Evolutionary conservation across 2,113 vertebrate genomes (phyloP).

Genomic region (Chinchilla lanigera): DNA sequence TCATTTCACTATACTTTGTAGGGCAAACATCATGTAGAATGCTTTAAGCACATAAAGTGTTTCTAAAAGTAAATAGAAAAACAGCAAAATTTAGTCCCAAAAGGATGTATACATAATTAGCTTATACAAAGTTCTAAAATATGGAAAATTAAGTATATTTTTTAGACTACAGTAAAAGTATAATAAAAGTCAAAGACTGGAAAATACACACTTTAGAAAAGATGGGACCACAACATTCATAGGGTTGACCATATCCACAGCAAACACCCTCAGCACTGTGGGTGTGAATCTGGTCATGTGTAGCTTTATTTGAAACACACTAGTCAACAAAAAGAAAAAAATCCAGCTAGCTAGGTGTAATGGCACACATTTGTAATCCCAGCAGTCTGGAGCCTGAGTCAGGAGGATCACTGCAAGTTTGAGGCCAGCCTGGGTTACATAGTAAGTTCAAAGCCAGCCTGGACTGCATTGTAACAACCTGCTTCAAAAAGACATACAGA

Average conservation of each 20-base stretch:
- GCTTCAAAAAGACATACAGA: background rate
- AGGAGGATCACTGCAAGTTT: background rate
- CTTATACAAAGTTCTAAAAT: background rate
- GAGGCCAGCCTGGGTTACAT: too few species aligned
- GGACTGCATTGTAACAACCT: background rate
- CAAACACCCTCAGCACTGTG: background rate
- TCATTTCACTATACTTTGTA: too few species aligned
- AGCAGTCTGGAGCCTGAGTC: background rate
- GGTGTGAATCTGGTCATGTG: background rate
- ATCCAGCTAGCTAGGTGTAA: background rate
- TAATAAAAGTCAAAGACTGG: background rate
- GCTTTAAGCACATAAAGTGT: background rate
- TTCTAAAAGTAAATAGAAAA: background rate
- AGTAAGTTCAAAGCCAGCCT: too few species aligned
- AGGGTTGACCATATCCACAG: background rate
- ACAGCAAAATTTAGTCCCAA: background rate
- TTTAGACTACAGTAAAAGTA: background rate
- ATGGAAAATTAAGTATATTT: constrained; percentile 6
- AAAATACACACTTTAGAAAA: background rate
- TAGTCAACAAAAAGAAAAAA: background rate
- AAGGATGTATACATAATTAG: background rate
- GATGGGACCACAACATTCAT: background rate
- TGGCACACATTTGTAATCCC: background rate
- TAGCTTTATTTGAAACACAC: constrained; percentile 41
- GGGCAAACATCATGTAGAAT: background rate